phyloP scores from a whole-genome alignment of 2,113 vertebrate genomes.

The Hystrix brachyura region DNA sequence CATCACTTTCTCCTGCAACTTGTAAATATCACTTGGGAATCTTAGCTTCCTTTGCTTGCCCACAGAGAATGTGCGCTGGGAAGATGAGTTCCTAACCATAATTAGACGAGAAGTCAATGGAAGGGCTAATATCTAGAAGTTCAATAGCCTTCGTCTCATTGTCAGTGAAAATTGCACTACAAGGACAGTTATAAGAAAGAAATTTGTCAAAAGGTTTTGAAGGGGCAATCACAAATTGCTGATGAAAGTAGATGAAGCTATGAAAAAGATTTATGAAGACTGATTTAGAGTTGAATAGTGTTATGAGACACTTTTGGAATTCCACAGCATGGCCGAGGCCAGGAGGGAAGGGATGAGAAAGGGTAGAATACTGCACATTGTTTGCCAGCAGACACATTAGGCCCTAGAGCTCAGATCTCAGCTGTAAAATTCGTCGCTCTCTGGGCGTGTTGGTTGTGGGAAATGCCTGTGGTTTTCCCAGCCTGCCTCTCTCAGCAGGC shows the following conservation, averaged over 20 bases:
- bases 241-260: constrained; percentile 77
- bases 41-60: neutral
- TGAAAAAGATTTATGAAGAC: constrained; percentile 78
- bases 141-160: constrained; percentile 37
- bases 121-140: constrained; percentile 22
- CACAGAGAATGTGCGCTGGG: neutral
- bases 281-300: constrained; percentile 70
- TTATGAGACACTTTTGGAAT: constrained; percentile 80
- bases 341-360: constrained; percentile 75
- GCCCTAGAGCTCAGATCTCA: constrained; percentile 44
- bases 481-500: constrained; percentile 66
- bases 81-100: neutral
- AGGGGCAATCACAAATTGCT: constrained; percentile 70
- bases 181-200: constrained; percentile 61
- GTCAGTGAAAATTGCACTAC: constrained; percentile 58
- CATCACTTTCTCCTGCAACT: neutral
- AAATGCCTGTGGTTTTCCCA: constrained; percentile 76
- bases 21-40: constrained; percentile 42
- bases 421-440: constrained; percentile 62
- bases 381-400: constrained; percentile 80
- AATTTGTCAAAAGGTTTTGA: constrained; percentile 73
- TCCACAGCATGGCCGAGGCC: constrained; percentile 64
- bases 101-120: constrained; percentile 30
- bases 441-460: constrained; percentile 43
- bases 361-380: constrained; percentile 54